Evolutionary conservation across 1,140 invertebrate genomes (phyloP).

Genomic region (Drosophila guanche): DNA sequence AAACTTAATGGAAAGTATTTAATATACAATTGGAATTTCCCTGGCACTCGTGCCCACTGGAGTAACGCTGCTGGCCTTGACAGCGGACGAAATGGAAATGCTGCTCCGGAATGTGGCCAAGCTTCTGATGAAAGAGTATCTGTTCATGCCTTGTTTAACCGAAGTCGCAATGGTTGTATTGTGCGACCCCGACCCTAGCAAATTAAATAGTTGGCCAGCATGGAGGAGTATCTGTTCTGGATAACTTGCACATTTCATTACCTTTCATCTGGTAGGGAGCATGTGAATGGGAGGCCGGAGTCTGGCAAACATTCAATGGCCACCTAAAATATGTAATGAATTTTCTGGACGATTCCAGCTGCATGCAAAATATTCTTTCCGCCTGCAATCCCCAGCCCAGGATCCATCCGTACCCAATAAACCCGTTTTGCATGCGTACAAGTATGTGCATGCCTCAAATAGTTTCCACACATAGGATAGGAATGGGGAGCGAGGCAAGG

Average conservation of each 20-base stretch:
- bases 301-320: conserved; percentile 12
- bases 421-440: conserved; percentile 37
- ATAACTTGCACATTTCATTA: conserved; percentile 36
- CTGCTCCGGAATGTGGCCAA: conserved; percentile 13
- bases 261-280: conserved; percentile 13
- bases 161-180: conserved; percentile 4
- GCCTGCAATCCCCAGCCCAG: not conserved
- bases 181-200: too few relatives aligned
- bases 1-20: conserved; percentile 53
- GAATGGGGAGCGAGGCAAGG: too few relatives aligned
- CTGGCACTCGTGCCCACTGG: not conserved
- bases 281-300: not conserved
- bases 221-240: conserved; percentile 2
- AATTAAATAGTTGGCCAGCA: conserved; percentile 5
- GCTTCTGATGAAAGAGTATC: conserved; percentile 4
- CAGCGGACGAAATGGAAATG: not conserved
- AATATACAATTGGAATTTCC: conserved; percentile 43
- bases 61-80: not conserved
- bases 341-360: conserved; percentile 26
- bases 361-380: conserved; percentile 42
- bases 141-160: conserved; percentile 12
- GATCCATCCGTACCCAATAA: conserved; percentile 4
- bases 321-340: conserved; percentile 35
- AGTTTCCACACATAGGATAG: conserved; percentile 37
- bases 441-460: conserved; percentile 55